Base-by-base conservation (phyloP, 2,797 vertebrate genomes). In the Oreochromis grahami region DNA sequence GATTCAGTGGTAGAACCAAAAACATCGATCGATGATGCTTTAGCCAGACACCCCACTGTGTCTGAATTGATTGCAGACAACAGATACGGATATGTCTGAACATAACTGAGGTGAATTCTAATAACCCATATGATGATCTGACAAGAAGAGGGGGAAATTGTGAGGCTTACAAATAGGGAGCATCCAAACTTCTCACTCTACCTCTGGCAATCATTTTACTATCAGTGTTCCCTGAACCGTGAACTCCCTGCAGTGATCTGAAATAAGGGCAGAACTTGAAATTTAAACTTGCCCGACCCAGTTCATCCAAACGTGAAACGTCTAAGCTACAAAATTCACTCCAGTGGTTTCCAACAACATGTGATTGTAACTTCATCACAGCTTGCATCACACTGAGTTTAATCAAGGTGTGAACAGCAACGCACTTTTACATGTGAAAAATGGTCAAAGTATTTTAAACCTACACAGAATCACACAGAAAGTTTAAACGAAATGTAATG, bases 51-150 rank as follows among this genome's bases (percentile, higher is more conserved):
- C 43, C 26, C 11, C 0, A 32, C 11, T 34, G 26, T 9, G 70
- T 74, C 41, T 34, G 26, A 74, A 74, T 74, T 74, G 45, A 74
- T 50, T 50, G 70, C 70, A 9, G 26, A 74, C 45, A 50, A 5
- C 11, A 74, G 70, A 74, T 50, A n/a, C 2, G 10, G 15, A 38
- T 19, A 74, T 50, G 17, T 74, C 17, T 74, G 17, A 74, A 32
- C 70, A 74, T 50, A 74, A 48, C 15, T 13, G 43, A 50, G 17
- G 17, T 34, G 26, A 50, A 50, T 6, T 74, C 26, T 50, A 50
- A 74, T 32, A 50, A 74, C 4, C 0, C 70, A 2, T 4, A 6
- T 32, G 45, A 7, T 34, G 0, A 1, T 74, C 45, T n/a, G 26
- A 74, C 24, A n/a, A 74, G 19, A 74, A n/a, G 26, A 6, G 17